Evolutionary conservation across 2,888 invertebrate genomes (phyloP).

Genomic region (Pseudococcus viburni): DNA sequence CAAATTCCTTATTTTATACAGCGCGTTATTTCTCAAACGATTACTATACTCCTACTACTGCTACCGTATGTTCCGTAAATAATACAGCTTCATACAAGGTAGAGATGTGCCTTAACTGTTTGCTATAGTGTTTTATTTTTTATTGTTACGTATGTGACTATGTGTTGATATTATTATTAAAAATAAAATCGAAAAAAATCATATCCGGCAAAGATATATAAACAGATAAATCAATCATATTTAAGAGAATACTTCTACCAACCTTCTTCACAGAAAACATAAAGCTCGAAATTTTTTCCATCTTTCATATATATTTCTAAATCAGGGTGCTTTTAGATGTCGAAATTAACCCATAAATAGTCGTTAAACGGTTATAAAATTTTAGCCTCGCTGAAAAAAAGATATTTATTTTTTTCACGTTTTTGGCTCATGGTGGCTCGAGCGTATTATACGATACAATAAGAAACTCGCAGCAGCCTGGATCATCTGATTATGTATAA

Average conservation of each 20-base stretch:
- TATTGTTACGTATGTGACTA: constrained; percentile 28
- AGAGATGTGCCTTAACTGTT: constrained; percentile 60
- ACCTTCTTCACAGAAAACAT: not conserved
- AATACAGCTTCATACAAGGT: constrained; percentile 56
- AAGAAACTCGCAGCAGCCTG: not conserved
- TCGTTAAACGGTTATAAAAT: not conserved
- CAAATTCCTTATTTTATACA: not conserved
- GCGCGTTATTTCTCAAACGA: constrained; percentile 17
- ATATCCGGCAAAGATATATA: not conserved
- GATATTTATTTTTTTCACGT: constrained; percentile 12
- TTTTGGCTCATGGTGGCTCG: not conserved
- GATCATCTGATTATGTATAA: constrained; percentile 23
- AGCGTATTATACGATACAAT: not conserved
- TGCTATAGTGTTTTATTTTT: constrained; percentile 51
- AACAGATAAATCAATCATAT: constrained; percentile 16
- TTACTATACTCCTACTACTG: not conserved
- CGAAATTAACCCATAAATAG: constrained; percentile 7
- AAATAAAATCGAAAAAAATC: not conserved
- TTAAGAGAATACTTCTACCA: not conserved
- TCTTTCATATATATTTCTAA: not conserved
- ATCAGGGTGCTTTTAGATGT: not conserved
- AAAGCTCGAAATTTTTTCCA: not conserved
- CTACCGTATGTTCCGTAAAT: constrained; percentile 41
- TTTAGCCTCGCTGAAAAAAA: not conserved
- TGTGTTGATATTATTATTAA: constrained; percentile 45